A percentile compares a stretch with the other conserved stretches of the same genome.
Evolutionary conservation across 2,888 invertebrate genomes (phyloP).

Genomic region (Archaeoteleia sp.): DNA sequence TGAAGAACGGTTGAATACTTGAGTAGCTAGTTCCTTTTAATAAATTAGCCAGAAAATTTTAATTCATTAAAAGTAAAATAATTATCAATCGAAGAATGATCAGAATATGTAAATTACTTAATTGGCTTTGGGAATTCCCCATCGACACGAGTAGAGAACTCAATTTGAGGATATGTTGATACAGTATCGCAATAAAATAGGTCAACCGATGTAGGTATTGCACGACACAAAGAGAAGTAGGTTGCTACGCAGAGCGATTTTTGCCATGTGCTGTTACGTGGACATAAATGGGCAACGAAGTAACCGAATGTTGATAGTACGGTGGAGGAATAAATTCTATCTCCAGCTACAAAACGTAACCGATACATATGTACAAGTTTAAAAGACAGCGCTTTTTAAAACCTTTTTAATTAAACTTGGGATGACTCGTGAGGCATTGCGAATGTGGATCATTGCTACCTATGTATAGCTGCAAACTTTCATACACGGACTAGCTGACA

Average conservation of each 20-base stretch:
- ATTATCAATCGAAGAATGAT: slow-evolving; percentile 4
- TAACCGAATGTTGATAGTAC: slow-evolving; percentile 6
- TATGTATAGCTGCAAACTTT: not conserved
- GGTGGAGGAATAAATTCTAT: slow-evolving; percentile 6
- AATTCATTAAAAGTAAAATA: not conserved
- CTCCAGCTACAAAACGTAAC: slow-evolving; percentile 2
- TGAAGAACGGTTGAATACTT: no score
- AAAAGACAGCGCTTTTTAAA: slow-evolving; percentile 4
- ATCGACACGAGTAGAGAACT: slow-evolving; percentile 9
- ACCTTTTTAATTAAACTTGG: slow-evolving; percentile 5
- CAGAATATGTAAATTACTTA: slow-evolving; percentile 4
- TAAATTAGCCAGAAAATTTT: no score
- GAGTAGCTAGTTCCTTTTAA: no score
- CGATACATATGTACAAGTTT: not conserved
- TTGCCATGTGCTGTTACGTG: slow-evolving; percentile 6
- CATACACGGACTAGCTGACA: no score
- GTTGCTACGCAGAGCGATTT: slow-evolving; percentile 16
- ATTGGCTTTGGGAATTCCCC: slow-evolving; percentile 11
- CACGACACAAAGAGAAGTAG: slow-evolving; percentile 13
- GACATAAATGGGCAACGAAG: not conserved
- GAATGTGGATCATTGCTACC: not conserved
- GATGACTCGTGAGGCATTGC: not conserved
- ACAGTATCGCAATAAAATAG: slow-evolving; percentile 19
- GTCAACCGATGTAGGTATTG: slow-evolving; percentile 19
- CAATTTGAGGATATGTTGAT: slow-evolving; percentile 22